These are phyloP conservation scores for Panopea generosa DNA, from an alignment of 2,888 invertebrate species.

Conservation along the genomic window DNA sequence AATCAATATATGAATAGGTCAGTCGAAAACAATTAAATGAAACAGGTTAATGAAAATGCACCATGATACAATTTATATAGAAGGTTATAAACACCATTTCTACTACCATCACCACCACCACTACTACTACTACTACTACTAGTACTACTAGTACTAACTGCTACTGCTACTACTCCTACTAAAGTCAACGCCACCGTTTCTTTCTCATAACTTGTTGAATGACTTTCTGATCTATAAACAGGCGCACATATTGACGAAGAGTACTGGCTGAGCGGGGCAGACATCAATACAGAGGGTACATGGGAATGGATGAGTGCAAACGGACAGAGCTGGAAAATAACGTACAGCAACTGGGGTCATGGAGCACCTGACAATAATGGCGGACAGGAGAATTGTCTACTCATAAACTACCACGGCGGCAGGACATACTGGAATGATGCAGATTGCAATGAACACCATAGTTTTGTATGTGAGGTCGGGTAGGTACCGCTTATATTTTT, in stretches of 20 bases:
- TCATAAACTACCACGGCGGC: constrained; percentile 10
- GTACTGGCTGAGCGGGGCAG: constrained; percentile 44
- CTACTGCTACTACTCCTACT: too few relatives aligned
- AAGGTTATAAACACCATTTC: too few relatives aligned
- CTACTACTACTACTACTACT: too few relatives aligned
- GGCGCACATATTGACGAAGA: constrained; percentile 41
- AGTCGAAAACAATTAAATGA: background rate
- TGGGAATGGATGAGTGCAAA: constrained; percentile 49
- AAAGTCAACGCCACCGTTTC: too few relatives aligned
- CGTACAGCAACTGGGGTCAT: constrained; percentile 32
- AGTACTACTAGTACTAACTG: too few relatives aligned
- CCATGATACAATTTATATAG: too few relatives aligned
- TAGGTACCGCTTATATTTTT: too few relatives aligned
- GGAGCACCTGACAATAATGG: constrained; percentile 34
- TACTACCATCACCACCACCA: too few relatives aligned
- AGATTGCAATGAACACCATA: constrained; percentile 30
- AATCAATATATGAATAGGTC: too few relatives aligned
- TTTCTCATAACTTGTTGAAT: too few relatives aligned
- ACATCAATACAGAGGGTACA: constrained; percentile 34
- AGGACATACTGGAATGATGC: constrained; percentile 38
- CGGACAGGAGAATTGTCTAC: constrained; percentile 41
- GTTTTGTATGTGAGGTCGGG: constrained; percentile 41
- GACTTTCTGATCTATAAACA: too few relatives aligned
- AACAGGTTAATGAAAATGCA: too few relatives aligned
- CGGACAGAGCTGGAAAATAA: constrained; percentile 20